A percentile compares a stretch with the other conserved stretches of the same genome.
Evolutionary conservation across 1,140 invertebrate genomes (phyloP).

Genomic region (Orchestia grillus): DNA sequence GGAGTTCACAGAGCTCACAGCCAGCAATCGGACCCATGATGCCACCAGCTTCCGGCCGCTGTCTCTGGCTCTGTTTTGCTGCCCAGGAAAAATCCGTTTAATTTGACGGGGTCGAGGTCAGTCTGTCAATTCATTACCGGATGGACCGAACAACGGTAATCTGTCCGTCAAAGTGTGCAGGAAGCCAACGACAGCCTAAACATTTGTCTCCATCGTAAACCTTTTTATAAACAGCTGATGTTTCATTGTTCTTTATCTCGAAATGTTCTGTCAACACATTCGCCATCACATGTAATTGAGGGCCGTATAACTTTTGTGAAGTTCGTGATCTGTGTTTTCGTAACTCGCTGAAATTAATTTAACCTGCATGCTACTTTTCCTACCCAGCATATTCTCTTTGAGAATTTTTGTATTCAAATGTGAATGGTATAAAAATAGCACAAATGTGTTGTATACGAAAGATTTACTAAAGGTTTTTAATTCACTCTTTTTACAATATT

Average conservation of each 20-base stretch:
- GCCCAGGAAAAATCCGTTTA: constrained; percentile 16
- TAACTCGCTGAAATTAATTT: too few species aligned
- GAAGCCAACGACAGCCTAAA: neutral
- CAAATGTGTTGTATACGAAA: too few species aligned
- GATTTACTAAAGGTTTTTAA: too few species aligned
- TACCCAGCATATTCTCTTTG: too few species aligned
- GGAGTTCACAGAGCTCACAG: neutral
- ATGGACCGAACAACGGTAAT: constrained; percentile 4
- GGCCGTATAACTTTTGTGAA: too few species aligned
- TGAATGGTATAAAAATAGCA: too few species aligned
- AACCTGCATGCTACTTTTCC: too few species aligned
- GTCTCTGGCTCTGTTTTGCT: neutral
- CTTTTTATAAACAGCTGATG: too few species aligned
- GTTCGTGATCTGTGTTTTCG: too few species aligned
- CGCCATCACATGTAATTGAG: neutral
- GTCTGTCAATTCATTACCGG: constrained; percentile 42
- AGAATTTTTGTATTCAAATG: too few species aligned
- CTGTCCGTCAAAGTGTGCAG: constrained; percentile 13
- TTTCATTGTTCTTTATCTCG: neutral
- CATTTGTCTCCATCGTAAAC: neutral
- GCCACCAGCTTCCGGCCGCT: neutral
- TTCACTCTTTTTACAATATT: too few species aligned
- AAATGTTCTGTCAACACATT: neutral
- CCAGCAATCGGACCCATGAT: neutral
- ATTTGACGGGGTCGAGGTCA: constrained; percentile 16